A percentile compares a stretch with the other conserved stretches of the same genome.
Conservation (phyloP, 2,888 invertebrate species). For the Hybos culiciformis region DNA sequence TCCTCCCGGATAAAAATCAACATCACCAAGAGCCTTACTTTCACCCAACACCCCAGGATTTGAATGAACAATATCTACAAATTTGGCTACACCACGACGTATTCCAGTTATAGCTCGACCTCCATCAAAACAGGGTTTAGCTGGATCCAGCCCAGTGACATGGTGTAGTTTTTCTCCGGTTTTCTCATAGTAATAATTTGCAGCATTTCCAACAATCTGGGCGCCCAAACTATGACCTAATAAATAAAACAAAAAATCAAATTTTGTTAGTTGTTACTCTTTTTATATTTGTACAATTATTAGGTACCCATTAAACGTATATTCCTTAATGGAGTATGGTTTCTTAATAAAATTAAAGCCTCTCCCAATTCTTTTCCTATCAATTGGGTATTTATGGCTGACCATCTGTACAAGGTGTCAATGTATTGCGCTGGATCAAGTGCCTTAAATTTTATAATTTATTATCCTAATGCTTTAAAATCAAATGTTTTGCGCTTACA, state of each 20-base stretch:
- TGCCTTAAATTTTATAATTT: conserved; percentile 19
- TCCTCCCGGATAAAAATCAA: conserved; percentile 31
- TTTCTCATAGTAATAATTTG: conserved; percentile 22
- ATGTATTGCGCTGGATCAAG: conserved; percentile 27
- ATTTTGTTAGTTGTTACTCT: background rate
- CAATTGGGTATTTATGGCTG: conserved; percentile 31
- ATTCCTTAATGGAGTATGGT: conserved; percentile 22
- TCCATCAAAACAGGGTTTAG: conserved; percentile 31
- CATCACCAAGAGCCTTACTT: conserved; percentile 25
- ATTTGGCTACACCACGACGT: conserved; percentile 25
- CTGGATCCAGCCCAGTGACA: conserved; percentile 33
- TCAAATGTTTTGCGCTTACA: conserved; percentile 23
- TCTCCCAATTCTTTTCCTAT: conserved; percentile 26
- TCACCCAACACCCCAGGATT: conserved; percentile 28
- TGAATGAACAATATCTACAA: conserved; percentile 30
- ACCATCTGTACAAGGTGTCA: conserved; percentile 32
- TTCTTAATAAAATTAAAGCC: conserved; percentile 23
- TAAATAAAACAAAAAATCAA: too few relatives aligned
- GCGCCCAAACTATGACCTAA: conserved; percentile 31
- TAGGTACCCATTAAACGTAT: conserved; percentile 29
- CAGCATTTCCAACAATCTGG: conserved; percentile 29
- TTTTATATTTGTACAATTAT: background rate
- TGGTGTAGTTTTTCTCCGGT: conserved; percentile 24
- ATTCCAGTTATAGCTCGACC: conserved; percentile 23
- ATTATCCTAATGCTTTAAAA: background rate